Base-by-base conservation (phyloP, 1,140 invertebrate genomes). In the Bathynomus jamesi region DNA sequence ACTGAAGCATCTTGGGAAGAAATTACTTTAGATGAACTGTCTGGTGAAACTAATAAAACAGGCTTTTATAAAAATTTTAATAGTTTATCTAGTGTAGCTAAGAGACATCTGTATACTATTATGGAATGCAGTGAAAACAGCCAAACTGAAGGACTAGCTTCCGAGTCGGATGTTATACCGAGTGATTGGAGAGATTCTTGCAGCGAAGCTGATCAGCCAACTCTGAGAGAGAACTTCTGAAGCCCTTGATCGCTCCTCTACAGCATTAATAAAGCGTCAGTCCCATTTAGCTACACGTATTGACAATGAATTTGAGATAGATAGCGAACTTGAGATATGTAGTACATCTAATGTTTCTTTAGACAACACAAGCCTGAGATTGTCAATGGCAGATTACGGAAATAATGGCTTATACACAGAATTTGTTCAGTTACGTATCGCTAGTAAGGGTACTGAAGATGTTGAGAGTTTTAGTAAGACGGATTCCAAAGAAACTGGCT, bases 61-160 rank as follows among this genome's bases (percentile, higher is more conserved):
- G 27, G 27, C n/a, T 25, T 63, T 63, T 63, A 63, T 11, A 63
- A 28, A 11, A 28, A 11, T 25, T 63, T 24, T 25, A 10, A 25
- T 28, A 71, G 28, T 71, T 68, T 60, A 68, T 69, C 0, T 69
- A 65, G 17, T 40, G 65, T 11, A 75, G 73, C 73, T 10, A 60
- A 61, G n/a, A 65, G 76, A 7, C 62, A 73, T 17, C 40, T 77
- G 27, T 77, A 77, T 40, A 77, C 76, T 1, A 77, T 77, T 17
- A 67, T 77, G 10, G 76, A 77, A 31, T 77, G 76, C 70, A 77
- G 76, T 61, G 76, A 77, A 70, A 72, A 69, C 11, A 77, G 76
- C 28, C 60, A 69, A 1, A 73, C 76, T 30, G 76, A 77, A 40
- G 70, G 73, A n/a, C 40, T 69, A 4, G 32, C 69, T 27, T 75